A percentile compares a stretch with the other conserved stretches of the same genome.
phyloP scores from a whole-genome alignment of 2,888 invertebrate species.

The Apotomis betuletana region DNA sequence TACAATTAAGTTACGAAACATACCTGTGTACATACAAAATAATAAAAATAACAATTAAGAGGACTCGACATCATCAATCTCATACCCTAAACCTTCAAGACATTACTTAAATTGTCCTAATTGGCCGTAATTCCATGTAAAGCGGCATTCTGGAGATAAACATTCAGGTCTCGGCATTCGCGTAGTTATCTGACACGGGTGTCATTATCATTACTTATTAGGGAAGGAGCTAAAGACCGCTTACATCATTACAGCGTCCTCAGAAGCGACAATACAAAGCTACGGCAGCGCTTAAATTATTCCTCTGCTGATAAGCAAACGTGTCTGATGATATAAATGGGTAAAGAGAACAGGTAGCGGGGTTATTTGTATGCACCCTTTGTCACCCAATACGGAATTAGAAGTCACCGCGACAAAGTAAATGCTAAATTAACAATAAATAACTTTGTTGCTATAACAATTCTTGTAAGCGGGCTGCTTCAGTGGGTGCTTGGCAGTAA shows the following conservation, averaged over 20 bases:
- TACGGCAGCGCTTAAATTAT: slow-evolving; percentile 28
- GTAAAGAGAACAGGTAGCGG: slow-evolving; percentile 28
- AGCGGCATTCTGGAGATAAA: slow-evolving; percentile 1
- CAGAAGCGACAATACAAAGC: slow-evolving; percentile 10
- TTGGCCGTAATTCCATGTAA: slow-evolving; percentile 10
- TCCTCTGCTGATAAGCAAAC: slow-evolving; percentile 32
- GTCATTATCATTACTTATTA: slow-evolving; percentile 28
- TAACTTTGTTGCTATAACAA: slow-evolving; percentile 59
- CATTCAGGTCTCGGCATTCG: slow-evolving; percentile 1
- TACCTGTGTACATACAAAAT: no score
- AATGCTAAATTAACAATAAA: slow-evolving; percentile 49
- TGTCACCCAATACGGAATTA: slow-evolving; percentile 25
- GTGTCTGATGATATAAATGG: slow-evolving; percentile 38
- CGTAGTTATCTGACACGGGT: slow-evolving; percentile 22
- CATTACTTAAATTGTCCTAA: not conserved
- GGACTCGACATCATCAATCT: not conserved
- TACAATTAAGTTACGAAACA: no score
- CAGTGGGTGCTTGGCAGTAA: slow-evolving; percentile 52
- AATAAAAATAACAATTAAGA: no score
- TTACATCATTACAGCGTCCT: slow-evolving; percentile 26
- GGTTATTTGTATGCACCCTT: slow-evolving; percentile 44
- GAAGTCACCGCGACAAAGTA: slow-evolving; percentile 52
- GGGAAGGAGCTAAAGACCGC: slow-evolving; percentile 22
- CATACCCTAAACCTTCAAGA: not conserved
- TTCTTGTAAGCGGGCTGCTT: slow-evolving; percentile 54